Conservation (phyloP, 35 echinoderm and acorn worm genomes). For the Apostichopus californicus region DNA sequence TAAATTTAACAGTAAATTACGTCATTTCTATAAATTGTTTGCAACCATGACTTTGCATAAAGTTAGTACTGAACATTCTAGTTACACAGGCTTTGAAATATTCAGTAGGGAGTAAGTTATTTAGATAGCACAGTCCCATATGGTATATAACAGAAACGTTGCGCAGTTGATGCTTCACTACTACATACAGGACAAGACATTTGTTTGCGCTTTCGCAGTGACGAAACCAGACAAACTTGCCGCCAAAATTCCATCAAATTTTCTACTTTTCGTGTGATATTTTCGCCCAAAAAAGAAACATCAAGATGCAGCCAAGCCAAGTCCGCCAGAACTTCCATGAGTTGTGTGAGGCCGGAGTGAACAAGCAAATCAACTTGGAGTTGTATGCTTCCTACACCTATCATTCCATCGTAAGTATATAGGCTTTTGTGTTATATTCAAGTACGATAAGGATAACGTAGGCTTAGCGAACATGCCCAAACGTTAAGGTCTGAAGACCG, state of each 20-base stretch:
- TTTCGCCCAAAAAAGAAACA: neutral
- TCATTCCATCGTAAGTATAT: constrained; percentile 77
- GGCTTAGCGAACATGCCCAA: neutral
- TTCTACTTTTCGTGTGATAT: constrained; percentile 31
- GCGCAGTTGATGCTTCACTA: neutral
- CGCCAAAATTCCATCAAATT: constrained; percentile 21
- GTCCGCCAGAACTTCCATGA: constrained; percentile 84
- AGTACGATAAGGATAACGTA: neutral
- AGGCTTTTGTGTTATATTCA: neutral
- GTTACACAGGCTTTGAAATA: too few species aligned
- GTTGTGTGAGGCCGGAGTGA: constrained; percentile 80
- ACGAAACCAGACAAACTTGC: constrained; percentile 65
- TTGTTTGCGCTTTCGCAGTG: constrained; percentile 75
- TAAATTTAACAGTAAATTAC: neutral
- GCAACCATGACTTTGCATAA: too few species aligned
- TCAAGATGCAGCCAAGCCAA: constrained; percentile 57
- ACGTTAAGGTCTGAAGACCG: neutral
- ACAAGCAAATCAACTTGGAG: constrained; percentile 98
- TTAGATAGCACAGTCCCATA: neutral
- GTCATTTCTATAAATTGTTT: too few species aligned
- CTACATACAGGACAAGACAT: neutral
- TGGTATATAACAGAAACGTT: neutral
- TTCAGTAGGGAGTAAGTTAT: constrained; percentile 8
- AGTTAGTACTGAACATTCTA: too few species aligned
- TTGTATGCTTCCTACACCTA: constrained; percentile 91